Evolutionary conservation across 2,888 invertebrate genomes (phyloP), one percentile per base, ranked within the genome.

Genomic region (Beris morrisii): DNA sequence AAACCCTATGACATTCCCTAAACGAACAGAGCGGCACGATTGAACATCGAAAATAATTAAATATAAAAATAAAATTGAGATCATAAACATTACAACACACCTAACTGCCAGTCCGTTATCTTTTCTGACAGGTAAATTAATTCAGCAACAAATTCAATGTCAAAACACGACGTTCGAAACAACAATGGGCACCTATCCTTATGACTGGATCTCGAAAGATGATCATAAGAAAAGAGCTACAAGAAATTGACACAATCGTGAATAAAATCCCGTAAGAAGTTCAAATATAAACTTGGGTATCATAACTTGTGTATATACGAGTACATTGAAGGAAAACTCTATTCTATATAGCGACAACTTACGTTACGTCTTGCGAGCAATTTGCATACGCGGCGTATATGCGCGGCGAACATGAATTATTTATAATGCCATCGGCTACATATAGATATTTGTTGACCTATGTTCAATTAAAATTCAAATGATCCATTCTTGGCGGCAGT

Each of bases 61-160:
- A 22, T 22, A 38, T 38, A 38, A 38, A 5, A 38, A 1, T 38
- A 38, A 38, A 38, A 38, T 38, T 38, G 38, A 38, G 38, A 38
- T 38, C 38, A 38, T 38, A 38, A 38, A 38, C 38, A 38, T 38
- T 38, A 38, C 38, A 38, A 38, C 38, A 38, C 38, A 38, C 38
- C 38, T 38, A 7, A 38, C 9, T 38, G 38, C 38, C 38, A 38
- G 38, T 38, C 66, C 66, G 58, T 59, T 59, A 66, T 54, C 53
- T 59, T 64, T 64, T 53, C 46, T 67, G 67, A 67, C 67, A 65
- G 64, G 58, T 67, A 67, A 67, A 67, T 67, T 65, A 67, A 65
- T 65, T 67, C 46, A 4, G 50, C n/a, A 53, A 65, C 67, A 67
- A 67, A 67, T 67, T 65, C 67, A 67, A 64, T 67, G 67, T 64